These are phyloP conservation scores for Microplitis deprimator DNA, from an alignment of 2,888 invertebrate genomes.

Conservation along the genomic window DNA sequence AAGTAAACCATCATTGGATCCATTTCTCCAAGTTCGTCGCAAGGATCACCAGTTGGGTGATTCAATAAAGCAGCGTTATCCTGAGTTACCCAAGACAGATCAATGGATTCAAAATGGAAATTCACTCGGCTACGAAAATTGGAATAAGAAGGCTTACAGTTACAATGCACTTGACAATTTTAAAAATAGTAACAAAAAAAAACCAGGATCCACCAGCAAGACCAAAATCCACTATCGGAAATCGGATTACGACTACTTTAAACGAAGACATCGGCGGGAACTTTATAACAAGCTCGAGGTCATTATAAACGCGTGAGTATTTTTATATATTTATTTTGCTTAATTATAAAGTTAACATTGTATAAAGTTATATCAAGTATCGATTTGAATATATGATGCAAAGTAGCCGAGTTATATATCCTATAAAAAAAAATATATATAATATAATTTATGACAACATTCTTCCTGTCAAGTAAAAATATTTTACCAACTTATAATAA, in stretches of 20 bases:
- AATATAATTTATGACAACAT: no score
- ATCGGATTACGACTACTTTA: constrained; percentile 68
- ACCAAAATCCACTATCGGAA: constrained; percentile 47
- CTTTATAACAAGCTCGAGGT: constrained; percentile 80
- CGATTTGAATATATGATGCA: neutral
- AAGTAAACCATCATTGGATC: constrained; percentile 65
- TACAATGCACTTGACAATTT: constrained; percentile 38
- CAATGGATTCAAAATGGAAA: constrained; percentile 38
- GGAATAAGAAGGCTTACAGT: constrained; percentile 45
- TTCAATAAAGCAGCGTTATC: constrained; percentile 43
- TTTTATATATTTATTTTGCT: neutral
- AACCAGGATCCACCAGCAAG: neutral
- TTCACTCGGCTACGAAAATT: constrained; percentile 46
- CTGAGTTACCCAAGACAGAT: constrained; percentile 31
- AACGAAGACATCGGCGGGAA: constrained; percentile 78
- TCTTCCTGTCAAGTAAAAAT: no score
- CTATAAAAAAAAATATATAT: neutral
- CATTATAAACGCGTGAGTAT: constrained; percentile 79
- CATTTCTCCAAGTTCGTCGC: constrained; percentile 60
- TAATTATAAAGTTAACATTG: neutral
- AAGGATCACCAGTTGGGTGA: constrained; percentile 55
- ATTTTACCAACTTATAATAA: no score
- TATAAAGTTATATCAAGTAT: neutral
- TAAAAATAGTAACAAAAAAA: constrained; percentile 50
- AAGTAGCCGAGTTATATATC: neutral